Evolutionary conservation across 2,113 vertebrate species (phyloP).

Genomic region (pig (Sus scrofa)): T2T-Sscrofa CM000814.6:130138001-130138500

Average conservation of each 20-base stretch:
- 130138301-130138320: not conserved
- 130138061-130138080: not conserved
- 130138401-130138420: not conserved
- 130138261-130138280: not conserved
- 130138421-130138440: not conserved
- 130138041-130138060: not conserved
- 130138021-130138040: not conserved
- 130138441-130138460: not conserved
- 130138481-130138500: not conserved
- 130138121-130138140: not conserved
- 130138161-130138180: not conserved
- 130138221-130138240: not conserved
- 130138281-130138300: not conserved
- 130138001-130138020: not conserved
- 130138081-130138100: not conserved
- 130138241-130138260: not conserved
- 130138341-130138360: not conserved
- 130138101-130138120: not conserved
- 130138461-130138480: not conserved
- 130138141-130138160: not conserved
- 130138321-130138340: not conserved
- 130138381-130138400: not conserved
- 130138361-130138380: not conserved
- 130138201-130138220: not conserved
- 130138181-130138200: not conserved